Base-by-base conservation (phyloP, 37 sponge, comb jelly and placozoan genomes). In the Halisarca cf. caerulea region DNA sequence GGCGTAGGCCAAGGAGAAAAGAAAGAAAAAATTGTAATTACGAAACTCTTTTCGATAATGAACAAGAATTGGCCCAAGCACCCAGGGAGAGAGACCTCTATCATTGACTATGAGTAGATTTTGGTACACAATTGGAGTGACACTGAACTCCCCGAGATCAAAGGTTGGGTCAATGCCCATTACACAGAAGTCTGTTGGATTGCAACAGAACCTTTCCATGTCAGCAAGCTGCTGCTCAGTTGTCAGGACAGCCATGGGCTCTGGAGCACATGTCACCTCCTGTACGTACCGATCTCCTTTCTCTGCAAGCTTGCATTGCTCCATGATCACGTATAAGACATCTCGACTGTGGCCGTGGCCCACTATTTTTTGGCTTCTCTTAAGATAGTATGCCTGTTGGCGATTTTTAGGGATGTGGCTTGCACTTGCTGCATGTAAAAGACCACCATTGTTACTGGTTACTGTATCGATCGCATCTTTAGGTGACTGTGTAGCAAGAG, bases 91-190 rank as follows among this genome's bases (percentile, higher is more conserved):
- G 17, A 55, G 17, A 20, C 17, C 17, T 20, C 17, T 55, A 11
- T 17, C 17, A 55, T 55, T 55, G 17, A 20, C 17, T 8, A 86
- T 66, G 73, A 86, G 47, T 1, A n/a, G n/a, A n/a, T n/a, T n/a
- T n/a, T n/a, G n/a, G n/a, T n/a, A n/a, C n/a, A n/a, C n/a, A n/a
- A n/a, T 54, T 0, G 87, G 87, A 2, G 82, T 87, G 0, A 87
- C 87, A 81, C 79, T 78, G 39, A 87, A 87, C n/a, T n/a, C n/a
- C n/a, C n/a, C n/a, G n/a, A n/a, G n/a, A n/a, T n/a, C n/a, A n/a
- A n/a, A n/a, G n/a, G 87, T 87, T 2, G 87, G 79, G 35, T 87
- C 87, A 28, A 43, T 75, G 36, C 27, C 36, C 36, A 69, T 69
- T 20, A 69, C 33, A 28, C 35, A 69, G 36, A 69, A 69, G 27